Conservation (phyloP, 2,888 invertebrate species). For the Anarsia innoxiella region DNA sequence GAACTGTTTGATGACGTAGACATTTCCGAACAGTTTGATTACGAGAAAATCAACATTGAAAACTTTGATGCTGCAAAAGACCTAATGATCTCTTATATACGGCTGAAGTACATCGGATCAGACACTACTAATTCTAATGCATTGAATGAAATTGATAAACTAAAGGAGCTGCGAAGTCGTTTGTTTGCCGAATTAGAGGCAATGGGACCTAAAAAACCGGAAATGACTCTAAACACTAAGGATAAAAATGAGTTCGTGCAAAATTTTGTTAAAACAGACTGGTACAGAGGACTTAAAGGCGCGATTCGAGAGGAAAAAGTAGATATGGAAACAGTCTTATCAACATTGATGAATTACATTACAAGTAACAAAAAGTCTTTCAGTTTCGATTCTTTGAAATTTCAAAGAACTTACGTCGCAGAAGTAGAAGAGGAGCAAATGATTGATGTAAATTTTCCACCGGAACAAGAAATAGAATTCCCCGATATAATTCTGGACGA, state of each 20-base stretch:
- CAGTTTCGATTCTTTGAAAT: constrained; percentile 34
- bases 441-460: constrained; percentile 26
- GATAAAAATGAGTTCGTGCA: constrained; percentile 24
- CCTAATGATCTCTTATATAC: constrained; percentile 32
- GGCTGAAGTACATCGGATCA: constrained; percentile 30
- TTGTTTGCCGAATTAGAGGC: constrained; percentile 22
- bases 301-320: constrained; percentile 17
- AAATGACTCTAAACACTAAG: constrained; percentile 20
- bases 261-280: constrained; percentile 24
- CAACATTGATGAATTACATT: constrained; percentile 39
- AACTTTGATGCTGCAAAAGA: constrained; percentile 30
- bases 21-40: constrained; percentile 32
- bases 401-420: constrained; percentile 22
- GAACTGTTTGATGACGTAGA: constrained; percentile 24
- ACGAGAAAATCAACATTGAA: constrained; percentile 25
- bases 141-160: constrained; percentile 29
- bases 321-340: constrained; percentile 32
- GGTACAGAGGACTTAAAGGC: constrained; percentile 25
- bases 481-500: constrained; percentile 37
- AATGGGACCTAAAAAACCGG: not conserved
- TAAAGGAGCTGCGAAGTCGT: constrained; percentile 26
- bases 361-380: constrained; percentile 32
- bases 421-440: constrained; percentile 26
- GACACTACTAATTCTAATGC: constrained; percentile 18
- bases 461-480: constrained; percentile 35